Percentiles rank a stretch among this genome's conserved stretches.
Conservation (phyloP, 2,113 vertebrate genomes). For the Nothoprocta pentlandii region DNA sequence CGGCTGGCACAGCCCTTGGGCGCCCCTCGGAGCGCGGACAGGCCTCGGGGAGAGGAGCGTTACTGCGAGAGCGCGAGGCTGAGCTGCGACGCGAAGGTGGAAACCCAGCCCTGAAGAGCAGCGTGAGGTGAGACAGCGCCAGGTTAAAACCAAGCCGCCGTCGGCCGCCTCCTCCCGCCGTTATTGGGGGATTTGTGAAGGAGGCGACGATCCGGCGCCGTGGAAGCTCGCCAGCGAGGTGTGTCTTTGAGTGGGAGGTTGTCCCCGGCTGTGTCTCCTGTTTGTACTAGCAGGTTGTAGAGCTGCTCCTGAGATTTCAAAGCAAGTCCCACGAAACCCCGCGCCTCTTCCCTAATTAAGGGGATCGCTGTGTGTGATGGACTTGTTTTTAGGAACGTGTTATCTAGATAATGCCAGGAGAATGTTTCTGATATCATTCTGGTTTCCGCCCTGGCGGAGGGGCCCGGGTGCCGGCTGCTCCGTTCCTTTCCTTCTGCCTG, state of each 20-base stretch:
- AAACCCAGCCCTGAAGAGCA: not conserved
- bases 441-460: not conserved
- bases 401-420: not conserved
- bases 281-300: not conserved
- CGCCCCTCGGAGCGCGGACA: accelerated
- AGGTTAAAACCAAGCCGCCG: accelerated
- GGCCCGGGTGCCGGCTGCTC: not conserved
- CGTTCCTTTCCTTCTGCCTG: not conserved
- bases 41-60: not conserved
- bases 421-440: not conserved
- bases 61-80: not conserved
- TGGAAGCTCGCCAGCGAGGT: not conserved
- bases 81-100: not conserved
- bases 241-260: not conserved
- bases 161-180: not conserved
- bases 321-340: not conserved
- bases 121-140: not conserved
- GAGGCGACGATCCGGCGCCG: not conserved
- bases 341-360: accelerated
- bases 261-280: not conserved
- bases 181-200: not conserved
- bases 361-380: not conserved
- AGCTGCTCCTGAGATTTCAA: not conserved
- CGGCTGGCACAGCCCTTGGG: accelerated
- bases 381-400: not conserved